Conservation (phyloP, 2,797 vertebrate species). For the Jordanella pulchra region DNA sequence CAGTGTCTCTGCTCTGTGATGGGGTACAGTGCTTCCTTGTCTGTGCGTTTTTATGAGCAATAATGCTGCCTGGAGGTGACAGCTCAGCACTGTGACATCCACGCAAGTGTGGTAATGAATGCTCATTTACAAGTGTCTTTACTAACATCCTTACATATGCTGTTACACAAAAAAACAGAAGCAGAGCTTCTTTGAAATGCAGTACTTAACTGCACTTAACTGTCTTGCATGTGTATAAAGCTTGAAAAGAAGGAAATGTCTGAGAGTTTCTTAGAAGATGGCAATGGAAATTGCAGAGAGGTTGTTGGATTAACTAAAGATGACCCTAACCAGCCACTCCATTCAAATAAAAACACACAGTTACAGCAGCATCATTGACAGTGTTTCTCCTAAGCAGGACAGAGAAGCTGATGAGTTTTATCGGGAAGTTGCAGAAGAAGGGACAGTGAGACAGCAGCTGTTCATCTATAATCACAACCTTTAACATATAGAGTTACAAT, state of each 20-base stretch:
- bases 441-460: too few relatives aligned
- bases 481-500: too few relatives aligned
- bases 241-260: conserved; percentile 28
- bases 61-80: conserved; percentile 49
- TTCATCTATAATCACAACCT: background rate
- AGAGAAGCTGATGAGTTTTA: background rate
- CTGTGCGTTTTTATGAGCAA: conserved; percentile 55
- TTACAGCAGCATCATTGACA: background rate
- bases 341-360: background rate
- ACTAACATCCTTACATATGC: conserved; percentile 49
- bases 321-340: background rate
- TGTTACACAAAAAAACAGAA: conserved; percentile 20
- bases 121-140: conserved; percentile 48
- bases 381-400: background rate
- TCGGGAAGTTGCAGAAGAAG: too few relatives aligned
- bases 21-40: conserved; percentile 21
- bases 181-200: conserved; percentile 38
- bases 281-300: conserved; percentile 16
- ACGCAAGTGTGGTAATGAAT: conserved; percentile 49
- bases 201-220: conserved; percentile 7
- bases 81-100: conserved; percentile 39
- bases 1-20: conserved; percentile 35
- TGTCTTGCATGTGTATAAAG: conserved; percentile 32
- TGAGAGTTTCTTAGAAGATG: conserved; percentile 24
- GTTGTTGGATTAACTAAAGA: conserved; percentile 18